Evolutionary conservation across 2,113 vertebrate species (phyloP).

Genomic region (Hemiscyllium ocellatum): DNA sequence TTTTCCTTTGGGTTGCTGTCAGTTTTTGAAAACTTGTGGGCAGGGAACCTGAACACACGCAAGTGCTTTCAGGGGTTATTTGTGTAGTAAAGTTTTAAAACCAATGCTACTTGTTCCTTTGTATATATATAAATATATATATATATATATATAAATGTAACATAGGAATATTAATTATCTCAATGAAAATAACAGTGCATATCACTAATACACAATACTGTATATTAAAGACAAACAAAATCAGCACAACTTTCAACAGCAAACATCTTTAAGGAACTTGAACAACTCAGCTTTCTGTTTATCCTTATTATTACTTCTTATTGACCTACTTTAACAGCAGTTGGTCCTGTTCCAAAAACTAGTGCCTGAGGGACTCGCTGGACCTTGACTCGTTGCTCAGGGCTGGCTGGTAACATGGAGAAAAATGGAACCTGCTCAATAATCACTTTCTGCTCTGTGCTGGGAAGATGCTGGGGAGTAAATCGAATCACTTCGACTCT

Average conservation of each 20-base stretch:
- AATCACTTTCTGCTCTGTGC: slow-evolving; percentile 51
- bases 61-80: not conserved
- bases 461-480: slow-evolving; percentile 52
- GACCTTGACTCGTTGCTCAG: slow-evolving; percentile 56
- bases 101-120: not conserved
- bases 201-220: not conserved
- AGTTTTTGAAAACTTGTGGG: not conserved
- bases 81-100: not conserved
- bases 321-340: slow-evolving; percentile 58
- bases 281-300: not conserved
- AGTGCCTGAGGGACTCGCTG: slow-evolving; percentile 57
- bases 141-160: not conserved
- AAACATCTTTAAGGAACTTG: not conserved
- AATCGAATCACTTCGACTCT: slow-evolving; percentile 54
- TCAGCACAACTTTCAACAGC: not conserved
- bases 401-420: slow-evolving; percentile 48
- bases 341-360: slow-evolving; percentile 52
- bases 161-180: not conserved
- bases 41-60: not conserved
- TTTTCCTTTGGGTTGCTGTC: not conserved
- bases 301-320: not conserved
- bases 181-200: not conserved
- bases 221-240: not conserved
- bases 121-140: not conserved
- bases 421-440: slow-evolving; percentile 52